These are phyloP conservation scores for Malacoraja senta DNA, from an alignment of 2,797 vertebrate genomes.

Conservation along the genomic window DNA sequence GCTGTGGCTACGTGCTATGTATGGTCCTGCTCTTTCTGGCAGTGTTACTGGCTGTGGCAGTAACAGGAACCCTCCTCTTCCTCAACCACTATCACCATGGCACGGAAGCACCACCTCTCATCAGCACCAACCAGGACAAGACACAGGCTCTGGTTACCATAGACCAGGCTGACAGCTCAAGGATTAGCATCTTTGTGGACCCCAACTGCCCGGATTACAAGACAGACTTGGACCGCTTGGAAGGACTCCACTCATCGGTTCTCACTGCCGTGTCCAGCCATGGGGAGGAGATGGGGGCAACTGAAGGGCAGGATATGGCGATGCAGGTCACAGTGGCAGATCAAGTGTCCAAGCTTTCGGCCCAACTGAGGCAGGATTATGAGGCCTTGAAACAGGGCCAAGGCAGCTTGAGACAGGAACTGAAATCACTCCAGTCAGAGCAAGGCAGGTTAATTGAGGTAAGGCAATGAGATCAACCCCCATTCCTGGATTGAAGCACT, in stretches of 20 bases:
- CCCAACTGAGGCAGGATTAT: slow-evolving; percentile 81
- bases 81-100: slow-evolving; percentile 82
- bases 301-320: slow-evolving; percentile 74
- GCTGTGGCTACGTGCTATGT: slow-evolving; percentile 84
- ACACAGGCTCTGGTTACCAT: slow-evolving; percentile 90
- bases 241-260: slow-evolving; percentile 79
- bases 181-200: slow-evolving; percentile 93
- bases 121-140: slow-evolving; percentile 86
- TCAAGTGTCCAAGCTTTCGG: slow-evolving; percentile 82
- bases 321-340: slow-evolving; percentile 78
- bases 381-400: slow-evolving; percentile 77
- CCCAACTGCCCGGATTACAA: slow-evolving; percentile 86
- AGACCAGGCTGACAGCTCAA: slow-evolving; percentile 81
- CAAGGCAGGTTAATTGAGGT: slow-evolving; percentile 92
- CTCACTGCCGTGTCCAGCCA: slow-evolving; percentile 74
- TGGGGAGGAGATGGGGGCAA: slow-evolving; percentile 69
- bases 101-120: slow-evolving; percentile 74
- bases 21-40: slow-evolving; percentile 86
- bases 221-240: slow-evolving; percentile 74
- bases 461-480: slow-evolving; percentile 40
- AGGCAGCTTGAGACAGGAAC: slow-evolving; percentile 76
- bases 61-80: slow-evolving; percentile 85
- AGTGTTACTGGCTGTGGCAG: slow-evolving; percentile 77
- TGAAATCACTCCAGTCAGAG: slow-evolving; percentile 79
- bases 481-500: neutral